Evolutionary conservation across 2,888 invertebrate species (phyloP).

Genomic region (Bellardia bayeri): DNA sequence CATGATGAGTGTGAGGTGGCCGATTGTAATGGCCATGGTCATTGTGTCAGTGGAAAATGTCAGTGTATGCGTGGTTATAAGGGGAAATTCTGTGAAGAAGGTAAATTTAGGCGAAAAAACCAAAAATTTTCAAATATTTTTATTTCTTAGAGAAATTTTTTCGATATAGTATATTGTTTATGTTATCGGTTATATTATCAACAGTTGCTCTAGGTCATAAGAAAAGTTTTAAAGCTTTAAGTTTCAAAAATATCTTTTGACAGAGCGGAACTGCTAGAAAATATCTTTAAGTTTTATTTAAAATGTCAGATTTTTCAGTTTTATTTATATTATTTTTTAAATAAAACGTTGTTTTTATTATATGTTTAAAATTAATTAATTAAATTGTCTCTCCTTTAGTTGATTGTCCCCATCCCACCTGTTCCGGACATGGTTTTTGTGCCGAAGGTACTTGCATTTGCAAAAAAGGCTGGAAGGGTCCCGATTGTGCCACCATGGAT

Average conservation of each 20-base stretch:
- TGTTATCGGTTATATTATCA: not conserved
- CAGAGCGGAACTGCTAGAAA: too few species aligned
- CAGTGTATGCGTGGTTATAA: constrained; percentile 97
- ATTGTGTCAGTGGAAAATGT: constrained; percentile 97
- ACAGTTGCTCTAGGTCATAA: too few species aligned
- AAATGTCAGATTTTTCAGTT: too few species aligned
- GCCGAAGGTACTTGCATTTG: constrained; percentile 97
- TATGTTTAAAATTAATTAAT: not conserved
- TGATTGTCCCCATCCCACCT: constrained; percentile 97
- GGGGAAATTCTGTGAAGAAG: constrained; percentile 96
- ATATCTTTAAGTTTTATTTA: too few species aligned
- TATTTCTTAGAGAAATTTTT: not conserved
- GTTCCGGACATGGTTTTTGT: constrained; percentile 97
- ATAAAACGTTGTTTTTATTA: not conserved
- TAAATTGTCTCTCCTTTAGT: constrained; percentile 84
- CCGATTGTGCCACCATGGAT: constrained; percentile 95
- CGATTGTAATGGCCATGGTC: constrained; percentile 98
- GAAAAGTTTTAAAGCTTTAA: too few species aligned
- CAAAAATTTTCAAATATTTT: not conserved
- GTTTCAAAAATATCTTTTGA: too few species aligned
- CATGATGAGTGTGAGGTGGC: constrained; percentile 98
- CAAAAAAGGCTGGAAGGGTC: constrained; percentile 98
- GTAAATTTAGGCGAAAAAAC: constrained; percentile 83
- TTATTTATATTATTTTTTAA: too few species aligned
- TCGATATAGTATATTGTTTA: not conserved